Evolutionary conservation across 2,797 vertebrate genomes (phyloP), one percentile per base, ranked within the genome.

Genomic region (Dendrocincla tyrannina): DNA sequence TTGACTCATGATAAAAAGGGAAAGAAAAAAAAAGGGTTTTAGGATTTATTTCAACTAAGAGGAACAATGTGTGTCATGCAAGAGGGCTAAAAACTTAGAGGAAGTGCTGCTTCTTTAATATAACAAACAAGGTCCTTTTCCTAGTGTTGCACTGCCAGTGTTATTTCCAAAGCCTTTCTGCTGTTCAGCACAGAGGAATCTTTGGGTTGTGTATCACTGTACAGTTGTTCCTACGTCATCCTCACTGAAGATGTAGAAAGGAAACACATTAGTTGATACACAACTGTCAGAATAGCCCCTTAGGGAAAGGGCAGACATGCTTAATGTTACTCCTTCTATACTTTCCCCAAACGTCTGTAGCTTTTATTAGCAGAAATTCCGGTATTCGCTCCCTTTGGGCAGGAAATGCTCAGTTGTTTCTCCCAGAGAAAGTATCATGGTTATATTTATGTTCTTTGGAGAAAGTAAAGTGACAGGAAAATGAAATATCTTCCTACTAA

Each of bases 1-100:
- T 96, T 94, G 91, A 93, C 79, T 91, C 90, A 84, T 32, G 35
- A 82, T 63, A 84, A 84, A 93, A 92, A 77, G 12, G n/a, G 86
- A 84, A 75, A 33, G n/a, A 39, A 58, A 76, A 59, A 49, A 70
- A 62, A 89, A 25, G 10, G 23, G 9, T 11, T 86, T 82, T 66
- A 53, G n/a, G 93, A 78, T 53, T 27, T 39, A 27, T 84, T 91
- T 83, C 22, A 75, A 18, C 41, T 42, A 90, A 58, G 24, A 62
- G 66, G 53, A 42, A 91, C 80, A 59, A 60, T 3, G 4, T 58
- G 46, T 53, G 72, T 33, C 72, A 64, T 27, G 20, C 39, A 83
- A 50, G 49, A 75, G 39, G 13, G 35, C 69, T 41, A 59, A 52
- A 79, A 84, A 69, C 19, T 42, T 37, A 66, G 11, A 78, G 53